Evolutionary conservation across 2,888 invertebrate species (phyloP).

Genomic region (Ryuthela nishihirai): DNA sequence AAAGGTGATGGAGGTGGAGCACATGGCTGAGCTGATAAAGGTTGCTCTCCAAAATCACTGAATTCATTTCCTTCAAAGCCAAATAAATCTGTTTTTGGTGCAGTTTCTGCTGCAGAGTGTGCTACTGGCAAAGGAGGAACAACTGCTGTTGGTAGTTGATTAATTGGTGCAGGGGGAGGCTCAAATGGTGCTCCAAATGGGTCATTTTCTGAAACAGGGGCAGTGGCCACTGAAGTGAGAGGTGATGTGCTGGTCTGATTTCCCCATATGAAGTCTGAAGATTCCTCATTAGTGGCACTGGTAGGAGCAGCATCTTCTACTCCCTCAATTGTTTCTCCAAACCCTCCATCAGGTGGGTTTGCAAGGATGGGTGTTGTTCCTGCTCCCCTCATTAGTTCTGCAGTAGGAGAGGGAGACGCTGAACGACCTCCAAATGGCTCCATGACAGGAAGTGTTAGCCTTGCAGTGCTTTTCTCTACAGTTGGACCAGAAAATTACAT

Average conservation of each 20-base stretch:
- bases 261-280: conserved; percentile 19
- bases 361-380: conserved; percentile 45
- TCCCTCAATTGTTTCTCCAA: conserved; percentile 33
- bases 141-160: conserved; percentile 20
- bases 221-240: too few relatives aligned
- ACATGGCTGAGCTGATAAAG: conserved; percentile 29
- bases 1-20: conserved; percentile 40
- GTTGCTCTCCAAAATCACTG: conserved; percentile 20
- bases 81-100: conserved; percentile 19
- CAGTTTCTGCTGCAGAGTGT: conserved; percentile 1
- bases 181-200: conserved; percentile 36
- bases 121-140: conserved; percentile 21
- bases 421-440: conserved; percentile 40
- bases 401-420: conserved; percentile 43
- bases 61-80: conserved; percentile 24
- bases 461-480: conserved; percentile 22
- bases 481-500: conserved; percentile 20
- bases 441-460: conserved; percentile 41
- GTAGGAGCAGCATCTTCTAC: conserved; percentile 18
- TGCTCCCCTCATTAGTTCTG: conserved; percentile 43
- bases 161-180: conserved; percentile 8
- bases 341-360: conserved; percentile 38
- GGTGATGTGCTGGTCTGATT: neutral
- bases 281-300: conserved; percentile 1
- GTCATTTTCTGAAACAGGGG: conserved; percentile 10